Evolutionary conservation across 1,140 invertebrate genomes (phyloP), one percentile per base, ranked within the genome.

Genomic region (Doryteuthis pealeii): DNA sequence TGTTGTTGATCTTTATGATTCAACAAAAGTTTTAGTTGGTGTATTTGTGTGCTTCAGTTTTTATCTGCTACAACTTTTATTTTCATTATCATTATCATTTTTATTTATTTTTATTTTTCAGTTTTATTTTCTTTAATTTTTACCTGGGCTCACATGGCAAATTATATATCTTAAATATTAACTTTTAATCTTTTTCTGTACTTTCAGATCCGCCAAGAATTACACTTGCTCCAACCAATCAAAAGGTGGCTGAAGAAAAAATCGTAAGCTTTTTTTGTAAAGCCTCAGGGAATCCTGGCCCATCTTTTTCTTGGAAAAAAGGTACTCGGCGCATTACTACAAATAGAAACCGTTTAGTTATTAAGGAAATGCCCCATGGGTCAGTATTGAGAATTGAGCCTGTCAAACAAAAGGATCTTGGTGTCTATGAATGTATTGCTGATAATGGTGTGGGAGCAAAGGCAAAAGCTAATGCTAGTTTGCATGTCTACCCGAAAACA

Each of bases 211-310:
- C 81, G 31, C 85, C 85, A 15, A 80, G 77, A 76, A 85, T 86
- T 62, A 83, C 82, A 6, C 70, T 76, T 65, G 80, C 81, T n/a
- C 85, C 85, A 69, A 82, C 77, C 66, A 80, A 80, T 72, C 78
- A 81, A 72, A 84, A 81, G 72, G 96, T 98, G 40, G 92, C 93
- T 74, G 93, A 92, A 71, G 95, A 94, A 73, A 93, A 93, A n/a
- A 94, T 95, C 72, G 96, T 96, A 1, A 94, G 94, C 58, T 98
- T 99, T 90, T 96, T 96, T 89, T 99, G 97, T 90, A 93, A 93
- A 67, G 96, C 96, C 26, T 91, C 93, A 68, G 96, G 96, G 26
- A 93, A 96, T 89, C 97, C 97, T 62, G 82, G 86, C 22, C 95
- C 95, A 1, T 92, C 92, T 79, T 95, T 97, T 80, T 91, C 94